Evolutionary conservation across 2,797 vertebrate species (phyloP).

Genomic region (Esox masquinongy): DNA sequence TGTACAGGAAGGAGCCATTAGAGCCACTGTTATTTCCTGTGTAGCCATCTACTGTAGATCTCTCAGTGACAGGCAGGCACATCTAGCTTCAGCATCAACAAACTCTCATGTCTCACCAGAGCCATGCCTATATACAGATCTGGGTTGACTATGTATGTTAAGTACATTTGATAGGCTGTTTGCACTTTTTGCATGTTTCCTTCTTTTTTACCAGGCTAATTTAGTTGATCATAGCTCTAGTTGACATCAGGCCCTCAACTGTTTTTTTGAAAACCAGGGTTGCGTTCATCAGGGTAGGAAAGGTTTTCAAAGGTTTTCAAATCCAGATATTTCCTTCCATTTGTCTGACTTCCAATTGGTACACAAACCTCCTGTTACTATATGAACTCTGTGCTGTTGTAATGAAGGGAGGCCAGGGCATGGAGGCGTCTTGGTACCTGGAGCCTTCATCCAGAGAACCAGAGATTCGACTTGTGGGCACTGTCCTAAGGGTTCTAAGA

Average conservation of each 20-base stretch:
- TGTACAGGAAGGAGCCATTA: constrained; percentile 54
- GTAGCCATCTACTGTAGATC: constrained; percentile 17
- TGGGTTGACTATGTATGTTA: not conserved
- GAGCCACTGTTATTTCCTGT: constrained; percentile 59
- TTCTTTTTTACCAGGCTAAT: not conserved
- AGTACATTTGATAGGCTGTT: not conserved
- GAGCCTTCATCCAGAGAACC: constrained; percentile 60
- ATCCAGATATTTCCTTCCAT: not conserved
- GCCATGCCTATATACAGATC: not conserved
- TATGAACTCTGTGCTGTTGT: constrained; percentile 1
- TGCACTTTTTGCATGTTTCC: not conserved
- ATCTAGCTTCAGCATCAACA: not conserved
- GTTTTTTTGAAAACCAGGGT: not conserved
- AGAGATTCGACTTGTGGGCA: constrained; percentile 67
- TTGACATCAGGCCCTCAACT: not conserved
- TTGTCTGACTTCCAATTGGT: not conserved
- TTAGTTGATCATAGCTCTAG: not conserved
- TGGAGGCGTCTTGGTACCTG: constrained; percentile 58
- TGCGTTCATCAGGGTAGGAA: not conserved
- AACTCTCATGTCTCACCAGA: not conserved
- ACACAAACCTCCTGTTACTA: not conserved
- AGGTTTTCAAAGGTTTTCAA: not conserved
- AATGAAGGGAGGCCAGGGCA: constrained; percentile 50
- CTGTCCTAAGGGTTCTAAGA: constrained; percentile 77
- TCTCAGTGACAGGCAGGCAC: not conserved